Conservation (phyloP, 2,888 invertebrate species). For the Catonia carolina region DNA sequence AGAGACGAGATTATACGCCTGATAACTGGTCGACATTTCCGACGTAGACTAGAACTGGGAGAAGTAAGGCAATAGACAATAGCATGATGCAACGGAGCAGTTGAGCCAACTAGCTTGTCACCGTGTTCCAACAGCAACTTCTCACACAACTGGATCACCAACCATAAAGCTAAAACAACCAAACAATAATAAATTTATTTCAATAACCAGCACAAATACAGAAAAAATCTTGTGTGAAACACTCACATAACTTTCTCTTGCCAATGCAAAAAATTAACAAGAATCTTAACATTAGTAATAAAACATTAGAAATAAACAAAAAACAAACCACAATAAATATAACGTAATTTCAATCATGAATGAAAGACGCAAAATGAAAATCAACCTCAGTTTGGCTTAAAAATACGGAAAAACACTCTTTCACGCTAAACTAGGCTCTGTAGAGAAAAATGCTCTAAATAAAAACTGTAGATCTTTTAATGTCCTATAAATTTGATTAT, state of each 20-base stretch:
- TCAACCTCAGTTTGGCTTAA: background rate
- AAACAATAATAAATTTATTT: slow-evolving; percentile 1
- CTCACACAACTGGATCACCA: slow-evolving; percentile 67
- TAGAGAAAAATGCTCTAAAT: too few relatives aligned
- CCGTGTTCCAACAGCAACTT: slow-evolving; percentile 62
- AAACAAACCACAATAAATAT: too few relatives aligned
- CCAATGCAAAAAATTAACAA: too few relatives aligned
- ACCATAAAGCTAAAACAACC: slow-evolving; percentile 50
- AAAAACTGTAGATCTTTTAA: too few relatives aligned
- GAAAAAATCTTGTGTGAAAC: too few relatives aligned
- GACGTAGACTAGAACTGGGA: slow-evolving; percentile 54
- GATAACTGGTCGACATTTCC: slow-evolving; percentile 54
- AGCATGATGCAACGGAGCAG: slow-evolving; percentile 62
- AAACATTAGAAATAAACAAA: too few relatives aligned
- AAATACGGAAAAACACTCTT: background rate
- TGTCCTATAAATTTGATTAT: too few relatives aligned
- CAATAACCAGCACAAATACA: background rate
- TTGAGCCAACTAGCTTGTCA: slow-evolving; percentile 57
- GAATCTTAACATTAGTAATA: too few relatives aligned
- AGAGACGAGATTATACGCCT: slow-evolving; percentile 50
- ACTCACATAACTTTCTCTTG: too few relatives aligned
- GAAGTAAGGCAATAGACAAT: slow-evolving; percentile 62
- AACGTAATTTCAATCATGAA: too few relatives aligned
- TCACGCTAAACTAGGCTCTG: too few relatives aligned
- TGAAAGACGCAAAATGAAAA: too few relatives aligned